Base-by-base conservation (phyloP, 2,113 vertebrate genomes). In the Tyrannus savana region DNA sequence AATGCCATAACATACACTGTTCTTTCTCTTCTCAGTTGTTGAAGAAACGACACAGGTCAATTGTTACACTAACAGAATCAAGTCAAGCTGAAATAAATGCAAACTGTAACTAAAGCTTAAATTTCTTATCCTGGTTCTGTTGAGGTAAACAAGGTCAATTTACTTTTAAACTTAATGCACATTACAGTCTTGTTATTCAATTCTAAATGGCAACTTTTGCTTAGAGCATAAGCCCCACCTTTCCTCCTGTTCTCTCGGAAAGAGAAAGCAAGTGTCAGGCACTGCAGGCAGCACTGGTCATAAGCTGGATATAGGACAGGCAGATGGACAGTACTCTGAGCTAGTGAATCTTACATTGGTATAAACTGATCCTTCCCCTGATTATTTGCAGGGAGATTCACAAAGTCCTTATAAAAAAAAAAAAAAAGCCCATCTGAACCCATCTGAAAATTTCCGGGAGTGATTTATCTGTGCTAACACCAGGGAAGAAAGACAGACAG, bases 61-160 rank as follows among this genome's bases (percentile, higher is more conserved):
- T 62, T 42, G 79, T 86, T 85, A 86, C 3, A 27, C 77, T 86
- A 89, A 84, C 66, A 86, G 83, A 77, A 85, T 24, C 62, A 83
- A 39, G 72, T 63, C 77, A 55, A 64, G 92, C 74, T 81, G 84
- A 24, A 94, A 96, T 3, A 24, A 94, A 96, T 3, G 2, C 44
- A 68, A 69, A 80, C 46, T 37, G n/a, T 53, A 88, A 37, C 42
- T n/a, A 75, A 72, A 92, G 69, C 78, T 76, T 50, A 85, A 80
- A 84, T 96, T 96, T 92, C 89, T 79, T 62, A 81, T 58, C 83
- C 68, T 37, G 44, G 39, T 78, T 93, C 71, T 81, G 41, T 62
- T 92, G 64, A 92, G 75, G 90, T 58, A 84, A 93, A 91, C 16
- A 47, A 60, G 62, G 69, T 59, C 42, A 17, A 23, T 84, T 83